Evolutionary conservation across 1,140 invertebrate species (phyloP).

Genomic region (Drosophila tristis): DNA sequence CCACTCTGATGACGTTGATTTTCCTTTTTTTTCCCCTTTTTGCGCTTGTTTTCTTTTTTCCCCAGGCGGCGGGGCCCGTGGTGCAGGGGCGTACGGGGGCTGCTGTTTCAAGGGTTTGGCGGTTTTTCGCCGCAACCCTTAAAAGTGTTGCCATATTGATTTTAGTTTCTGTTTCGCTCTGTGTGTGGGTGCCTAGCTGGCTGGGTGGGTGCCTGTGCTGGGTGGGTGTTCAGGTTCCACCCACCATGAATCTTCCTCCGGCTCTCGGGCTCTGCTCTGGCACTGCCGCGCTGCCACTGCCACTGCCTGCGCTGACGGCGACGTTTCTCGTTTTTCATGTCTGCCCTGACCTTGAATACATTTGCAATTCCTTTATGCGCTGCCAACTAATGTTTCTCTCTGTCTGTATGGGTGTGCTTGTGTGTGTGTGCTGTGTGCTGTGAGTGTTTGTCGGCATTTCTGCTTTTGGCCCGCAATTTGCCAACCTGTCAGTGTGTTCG

Average conservation of each 20-base stretch:
- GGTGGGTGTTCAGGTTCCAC: neutral
- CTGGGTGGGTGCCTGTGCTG: no score
- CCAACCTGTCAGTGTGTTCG: no score
- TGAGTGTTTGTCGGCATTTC: slow-evolving; percentile 48
- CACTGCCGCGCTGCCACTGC: slow-evolving; percentile 15
- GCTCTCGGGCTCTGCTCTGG: neutral
- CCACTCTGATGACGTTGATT: slow-evolving; percentile 65
- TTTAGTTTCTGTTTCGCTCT: slow-evolving; percentile 43
- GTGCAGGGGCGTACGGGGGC: slow-evolving; percentile 9
- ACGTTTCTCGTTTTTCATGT: slow-evolving; percentile 63
- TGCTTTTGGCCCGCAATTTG: slow-evolving; percentile 5
- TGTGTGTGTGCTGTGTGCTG: slow-evolving; percentile 19
- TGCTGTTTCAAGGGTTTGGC: slow-evolving; percentile 29
- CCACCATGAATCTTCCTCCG: no score
- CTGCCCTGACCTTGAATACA: slow-evolving; percentile 81
- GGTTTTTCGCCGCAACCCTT: slow-evolving; percentile 78
- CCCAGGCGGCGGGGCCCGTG: neutral
- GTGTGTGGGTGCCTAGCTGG: slow-evolving; percentile 18
- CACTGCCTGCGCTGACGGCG: slow-evolving; percentile 35
- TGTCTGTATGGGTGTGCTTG: slow-evolving; percentile 18
- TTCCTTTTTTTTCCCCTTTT: slow-evolving; percentile 9
- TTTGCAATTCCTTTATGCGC: slow-evolving; percentile 68
- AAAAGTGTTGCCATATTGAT: slow-evolving; percentile 81
- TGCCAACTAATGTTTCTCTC: slow-evolving; percentile 51
- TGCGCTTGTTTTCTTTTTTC: neutral